Evolutionary conservation across 2,797 vertebrate species (phyloP).

Genomic region (Aplochiton taeniatus): DNA sequence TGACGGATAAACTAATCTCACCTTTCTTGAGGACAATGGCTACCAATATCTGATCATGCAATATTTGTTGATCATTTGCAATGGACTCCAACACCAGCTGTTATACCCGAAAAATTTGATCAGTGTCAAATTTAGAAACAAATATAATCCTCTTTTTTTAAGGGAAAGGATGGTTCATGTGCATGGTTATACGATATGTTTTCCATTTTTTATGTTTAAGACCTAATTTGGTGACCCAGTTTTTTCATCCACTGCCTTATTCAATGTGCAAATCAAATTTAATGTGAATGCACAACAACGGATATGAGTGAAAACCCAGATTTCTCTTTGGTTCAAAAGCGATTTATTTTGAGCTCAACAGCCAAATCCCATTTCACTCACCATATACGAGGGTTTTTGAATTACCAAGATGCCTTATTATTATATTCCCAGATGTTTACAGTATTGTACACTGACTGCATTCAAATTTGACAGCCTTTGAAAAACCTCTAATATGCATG

Average conservation of each 20-base stretch:
- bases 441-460: no score
- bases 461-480: no score
- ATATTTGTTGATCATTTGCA: no score
- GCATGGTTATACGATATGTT: constrained; percentile 5
- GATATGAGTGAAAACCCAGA: not conserved
- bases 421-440: no score
- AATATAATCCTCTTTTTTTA: constrained; percentile 3
- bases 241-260: constrained; percentile 5
- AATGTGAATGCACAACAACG: constrained; percentile 1
- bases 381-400: no score
- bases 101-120: no score
- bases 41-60: no score
- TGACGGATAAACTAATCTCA: constrained; percentile 36
- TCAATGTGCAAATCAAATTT: constrained; percentile 15
- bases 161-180: not conserved
- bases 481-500: no score
- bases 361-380: constrained; percentile 11
- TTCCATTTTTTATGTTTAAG: constrained; percentile 11
- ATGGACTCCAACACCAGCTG: no score
- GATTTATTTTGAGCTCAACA: constrained; percentile 4
- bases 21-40: constrained; percentile 30
- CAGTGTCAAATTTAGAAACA: no score
- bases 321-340: not conserved
- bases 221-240: constrained; percentile 10
- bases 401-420: no score